phyloP scores from a whole-genome alignment of 2,797 vertebrate species.

The Spizella passerina region DNA sequence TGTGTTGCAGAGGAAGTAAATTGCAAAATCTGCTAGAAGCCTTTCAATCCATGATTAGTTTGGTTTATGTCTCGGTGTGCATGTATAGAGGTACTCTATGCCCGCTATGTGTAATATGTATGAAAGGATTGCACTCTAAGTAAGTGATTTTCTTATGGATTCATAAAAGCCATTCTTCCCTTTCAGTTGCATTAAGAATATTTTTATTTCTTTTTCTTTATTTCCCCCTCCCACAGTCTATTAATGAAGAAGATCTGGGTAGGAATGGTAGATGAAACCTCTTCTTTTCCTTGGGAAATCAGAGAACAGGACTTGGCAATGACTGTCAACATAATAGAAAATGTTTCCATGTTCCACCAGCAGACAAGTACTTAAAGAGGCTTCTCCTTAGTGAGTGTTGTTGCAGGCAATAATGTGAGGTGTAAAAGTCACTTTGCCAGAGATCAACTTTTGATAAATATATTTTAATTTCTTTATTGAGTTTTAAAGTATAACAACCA shows the following conservation, averaged over 20 bases:
- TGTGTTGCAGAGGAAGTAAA: background rate
- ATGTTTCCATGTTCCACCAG: background rate
- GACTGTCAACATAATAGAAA: background rate
- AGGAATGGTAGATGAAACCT: background rate
- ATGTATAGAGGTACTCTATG: background rate
- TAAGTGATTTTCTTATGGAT: background rate
- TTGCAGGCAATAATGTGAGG: slow-evolving; percentile 7
- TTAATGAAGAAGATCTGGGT: background rate
- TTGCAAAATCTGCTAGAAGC: background rate
- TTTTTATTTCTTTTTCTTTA: background rate
- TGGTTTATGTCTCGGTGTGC: background rate
- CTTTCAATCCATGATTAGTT: background rate
- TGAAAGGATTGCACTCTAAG: background rate
- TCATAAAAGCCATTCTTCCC: background rate
- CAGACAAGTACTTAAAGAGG: background rate
- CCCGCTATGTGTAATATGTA: no score
- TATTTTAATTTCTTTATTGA: slow-evolving; percentile 65
- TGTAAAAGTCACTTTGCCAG: slow-evolving; percentile 34
- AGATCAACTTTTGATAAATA: slow-evolving; percentile 63
- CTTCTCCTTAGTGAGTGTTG: slow-evolving; percentile 15
- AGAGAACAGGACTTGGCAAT: background rate
- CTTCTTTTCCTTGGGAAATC: background rate
- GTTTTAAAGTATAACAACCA: slow-evolving; percentile 36
- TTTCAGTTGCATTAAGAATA: background rate
- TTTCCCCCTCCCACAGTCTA: background rate